These are phyloP conservation scores for Zaprionus ornatus DNA, from an alignment of 1,140 invertebrate species.

Conservation along the genomic window DNA sequence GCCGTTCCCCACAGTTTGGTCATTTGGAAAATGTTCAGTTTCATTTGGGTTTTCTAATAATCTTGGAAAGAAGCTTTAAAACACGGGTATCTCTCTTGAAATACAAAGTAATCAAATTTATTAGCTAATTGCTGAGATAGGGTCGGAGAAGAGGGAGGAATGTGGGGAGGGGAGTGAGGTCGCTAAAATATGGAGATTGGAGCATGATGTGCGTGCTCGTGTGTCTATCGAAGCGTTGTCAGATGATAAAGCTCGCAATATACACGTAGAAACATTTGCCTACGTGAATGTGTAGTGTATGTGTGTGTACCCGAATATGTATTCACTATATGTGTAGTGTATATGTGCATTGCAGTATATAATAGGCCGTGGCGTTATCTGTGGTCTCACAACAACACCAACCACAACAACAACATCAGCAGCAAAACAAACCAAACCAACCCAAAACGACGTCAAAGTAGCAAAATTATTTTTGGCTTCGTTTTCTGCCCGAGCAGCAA, in stretches of 20 bases:
- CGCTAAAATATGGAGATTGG: slow-evolving; percentile 29
- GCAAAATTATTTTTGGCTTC: slow-evolving; percentile 40
- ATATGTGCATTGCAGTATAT: slow-evolving; percentile 6
- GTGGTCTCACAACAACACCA: not conserved
- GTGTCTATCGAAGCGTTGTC: slow-evolving; percentile 47
- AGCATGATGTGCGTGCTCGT: slow-evolving; percentile 34
- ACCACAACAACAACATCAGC: not conserved
- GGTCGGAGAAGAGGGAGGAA: no score
- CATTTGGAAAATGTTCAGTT: slow-evolving; percentile 14
- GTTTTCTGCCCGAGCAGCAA: slow-evolving; percentile 18
- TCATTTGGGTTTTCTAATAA: slow-evolving; percentile 4
- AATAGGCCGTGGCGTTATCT: slow-evolving; percentile 36
- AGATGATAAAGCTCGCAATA: slow-evolving; percentile 39
- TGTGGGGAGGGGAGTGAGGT: not conserved
- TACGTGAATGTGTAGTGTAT: slow-evolving; percentile 23
- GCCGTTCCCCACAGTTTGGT: not conserved
- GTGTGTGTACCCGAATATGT: not conserved
- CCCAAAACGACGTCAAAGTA: slow-evolving; percentile 17
- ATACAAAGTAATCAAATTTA: slow-evolving; percentile 43
- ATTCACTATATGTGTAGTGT: not conserved
- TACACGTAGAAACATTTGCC: slow-evolving; percentile 37
- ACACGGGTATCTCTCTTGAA: not conserved
- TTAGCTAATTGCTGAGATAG: slow-evolving; percentile 32
- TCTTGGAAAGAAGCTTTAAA: slow-evolving; percentile 8
- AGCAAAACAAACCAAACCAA: slow-evolving; percentile 28